phyloP scores from a whole-genome alignment of 2,113 vertebrate genomes.

The Sander vitreus region DNA sequence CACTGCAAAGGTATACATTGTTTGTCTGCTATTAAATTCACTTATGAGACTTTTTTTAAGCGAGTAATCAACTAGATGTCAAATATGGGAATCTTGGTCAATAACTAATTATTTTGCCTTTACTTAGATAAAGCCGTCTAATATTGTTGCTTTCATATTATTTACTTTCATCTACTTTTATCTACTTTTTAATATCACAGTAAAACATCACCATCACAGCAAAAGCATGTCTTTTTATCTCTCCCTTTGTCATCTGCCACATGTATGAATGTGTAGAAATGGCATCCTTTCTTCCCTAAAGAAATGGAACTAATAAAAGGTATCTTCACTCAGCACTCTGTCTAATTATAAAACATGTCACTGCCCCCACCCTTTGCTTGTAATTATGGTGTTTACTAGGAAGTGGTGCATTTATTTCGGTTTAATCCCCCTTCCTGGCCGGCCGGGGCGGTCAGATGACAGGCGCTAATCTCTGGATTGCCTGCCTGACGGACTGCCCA shows the following conservation, averaged over 20 bases:
- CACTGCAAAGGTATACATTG: too few relatives aligned
- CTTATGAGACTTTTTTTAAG: too few relatives aligned
- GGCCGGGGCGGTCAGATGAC: slow-evolving; percentile 69
- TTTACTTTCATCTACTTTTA: background rate
- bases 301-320: background rate
- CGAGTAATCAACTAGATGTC: too few relatives aligned
- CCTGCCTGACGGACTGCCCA: slow-evolving; percentile 44
- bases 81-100: too few relatives aligned
- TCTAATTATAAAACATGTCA: slow-evolving; percentile 26
- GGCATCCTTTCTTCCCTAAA: too few relatives aligned
- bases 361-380: background rate
- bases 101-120: background rate
- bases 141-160: background rate
- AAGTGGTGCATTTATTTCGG: slow-evolving; percentile 62
- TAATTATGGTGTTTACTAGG: slow-evolving; percentile 48
- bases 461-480: slow-evolving; percentile 71
- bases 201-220: background rate
- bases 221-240: background rate
- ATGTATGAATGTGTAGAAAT: background rate
- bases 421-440: slow-evolving; percentile 65
- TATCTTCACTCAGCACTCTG: background rate
- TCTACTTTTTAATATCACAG: too few relatives aligned
- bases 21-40: too few relatives aligned
- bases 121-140: background rate
- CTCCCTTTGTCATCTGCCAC: too few relatives aligned